Evolutionary conservation across 2,113 vertebrate species (phyloP), one percentile per base, ranked within the genome.

Genomic region (Pyxicephalus adspersus): DNA sequence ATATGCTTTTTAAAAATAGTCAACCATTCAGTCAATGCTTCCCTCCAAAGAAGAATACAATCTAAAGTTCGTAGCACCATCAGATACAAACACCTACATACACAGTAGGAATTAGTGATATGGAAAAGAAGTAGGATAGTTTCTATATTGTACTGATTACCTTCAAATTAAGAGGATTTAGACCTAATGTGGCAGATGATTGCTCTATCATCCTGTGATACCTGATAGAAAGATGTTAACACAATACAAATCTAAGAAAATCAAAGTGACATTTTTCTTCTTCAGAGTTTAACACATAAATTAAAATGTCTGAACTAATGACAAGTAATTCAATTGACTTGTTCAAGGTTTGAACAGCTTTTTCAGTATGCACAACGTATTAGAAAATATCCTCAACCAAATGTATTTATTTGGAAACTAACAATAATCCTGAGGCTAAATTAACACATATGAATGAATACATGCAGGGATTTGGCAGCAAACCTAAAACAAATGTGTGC

Each of bases 371-470:
- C 76, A 67, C 20, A 64, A 57, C 76, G 67, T 79, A 66, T 77
- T 67, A 79, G 54, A 26, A 79, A 79, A 60, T 79, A 54, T 52
- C 64, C 52, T 26, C 15, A 60, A 68, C 22, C 64, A 79, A 68
- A 78, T 78, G 28, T 67, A 78, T 78, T 78, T 78, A 67, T 78
- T 78, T 52, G 28, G 64, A 58, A 68, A 79, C 26, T 29, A 68
- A 68, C 52, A 79, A 78, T 57, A 78, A 58, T 60, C 64, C 76
- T 22, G 8, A 50, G 76, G 76, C 76, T 79, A 79, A 68, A 79
- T 60, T 68, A 68, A 22, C 64, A 79, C 76, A 60, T 77, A 34
- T 79, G 76, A 79, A 79, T 68, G 64, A 79, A 68, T 68, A 60
- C 28, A 68, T 68, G 64, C 68, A 67, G 76, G 18, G n/a, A 19